Evolutionary conservation across 1,140 invertebrate genomes (phyloP).

Genomic region (Drosophila guanche): DNA sequence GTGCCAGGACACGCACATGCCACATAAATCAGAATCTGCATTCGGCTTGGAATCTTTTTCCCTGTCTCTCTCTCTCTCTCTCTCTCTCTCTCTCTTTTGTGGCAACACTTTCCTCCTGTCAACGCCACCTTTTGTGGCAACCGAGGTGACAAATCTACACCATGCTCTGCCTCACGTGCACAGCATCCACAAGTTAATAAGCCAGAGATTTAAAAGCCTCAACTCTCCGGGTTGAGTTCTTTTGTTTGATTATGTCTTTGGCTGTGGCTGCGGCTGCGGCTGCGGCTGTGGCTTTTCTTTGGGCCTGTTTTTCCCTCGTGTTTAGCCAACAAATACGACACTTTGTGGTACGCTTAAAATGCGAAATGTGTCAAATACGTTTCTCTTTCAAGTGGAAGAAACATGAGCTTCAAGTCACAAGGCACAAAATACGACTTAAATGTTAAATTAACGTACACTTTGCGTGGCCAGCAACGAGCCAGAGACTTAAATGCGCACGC

Average conservation of each 20-base stretch:
- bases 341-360: conserved; percentile 74
- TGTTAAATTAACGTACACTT: conserved; percentile 66
- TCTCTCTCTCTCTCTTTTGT: too few relatives aligned
- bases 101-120: too few relatives aligned
- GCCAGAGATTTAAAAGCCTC: conserved; percentile 32
- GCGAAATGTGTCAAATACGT: conserved; percentile 77
- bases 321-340: conserved; percentile 69
- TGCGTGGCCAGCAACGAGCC: conserved; percentile 60
- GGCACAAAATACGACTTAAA: conserved; percentile 58
- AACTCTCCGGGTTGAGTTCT: conserved; percentile 13
- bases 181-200: conserved; percentile 62
- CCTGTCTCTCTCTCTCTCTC: neutral
- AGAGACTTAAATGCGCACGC: conserved; percentile 59
- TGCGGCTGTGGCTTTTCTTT: conserved; percentile 25
- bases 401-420: conserved; percentile 69
- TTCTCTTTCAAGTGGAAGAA: conserved; percentile 71
- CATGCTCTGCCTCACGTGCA: conserved; percentile 56
- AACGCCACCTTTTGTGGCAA: conserved; percentile 8
- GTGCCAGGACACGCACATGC: conserved; percentile 59
- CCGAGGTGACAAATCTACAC: conserved; percentile 39
- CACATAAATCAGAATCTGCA: conserved; percentile 61
- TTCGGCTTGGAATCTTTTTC: conserved; percentile 28
- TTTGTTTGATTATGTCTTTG: conserved; percentile 50
- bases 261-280: too few relatives aligned
- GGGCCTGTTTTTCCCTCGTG: conserved; percentile 17